These are phyloP conservation scores for Garrulus glandarius DNA, from an alignment of 2,797 vertebrate species.

Conservation along the genomic window DNA sequence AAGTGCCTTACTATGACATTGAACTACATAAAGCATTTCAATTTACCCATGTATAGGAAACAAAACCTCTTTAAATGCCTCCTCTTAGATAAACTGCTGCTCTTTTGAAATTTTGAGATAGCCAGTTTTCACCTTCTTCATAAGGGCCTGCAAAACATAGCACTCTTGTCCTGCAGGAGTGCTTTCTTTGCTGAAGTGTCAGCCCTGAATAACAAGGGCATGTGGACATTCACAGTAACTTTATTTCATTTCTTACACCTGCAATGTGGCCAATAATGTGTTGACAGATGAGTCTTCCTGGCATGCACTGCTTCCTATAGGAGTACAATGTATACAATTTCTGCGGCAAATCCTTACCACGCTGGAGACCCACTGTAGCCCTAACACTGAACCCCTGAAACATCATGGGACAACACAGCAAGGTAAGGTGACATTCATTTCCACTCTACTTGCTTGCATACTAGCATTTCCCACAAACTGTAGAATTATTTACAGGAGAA, in stretches of 20 bases:
- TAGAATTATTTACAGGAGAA: constrained; percentile 74
- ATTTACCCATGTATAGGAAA: not conserved
- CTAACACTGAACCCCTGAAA: constrained; percentile 10
- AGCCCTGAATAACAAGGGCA: not conserved
- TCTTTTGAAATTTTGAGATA: not conserved
- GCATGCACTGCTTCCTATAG: constrained; percentile 15
- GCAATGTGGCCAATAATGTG: not conserved
- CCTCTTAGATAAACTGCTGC: not conserved
- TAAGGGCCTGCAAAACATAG: not conserved
- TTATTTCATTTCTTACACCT: not conserved
- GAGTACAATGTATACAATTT: constrained; percentile 28
- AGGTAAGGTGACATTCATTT: constrained; percentile 46
- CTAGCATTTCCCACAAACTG: constrained; percentile 51
- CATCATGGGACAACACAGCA: not conserved
- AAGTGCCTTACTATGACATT: not conserved
- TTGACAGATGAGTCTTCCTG: constrained; percentile 1
- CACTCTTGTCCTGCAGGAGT: constrained; percentile 53
- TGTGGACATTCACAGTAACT: constrained; percentile 14
- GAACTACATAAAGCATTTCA: constrained; percentile 22
- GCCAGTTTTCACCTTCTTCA: not conserved
- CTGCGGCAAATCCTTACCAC: not conserved
- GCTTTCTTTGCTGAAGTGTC: constrained; percentile 1
- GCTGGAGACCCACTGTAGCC: not conserved
- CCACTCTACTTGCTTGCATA: constrained; percentile 26
- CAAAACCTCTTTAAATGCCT: not conserved